Evolutionary conservation across 2,888 invertebrate genomes (phyloP), one percentile per base, ranked within the genome.

Genomic region (Rotaria macrura): DNA sequence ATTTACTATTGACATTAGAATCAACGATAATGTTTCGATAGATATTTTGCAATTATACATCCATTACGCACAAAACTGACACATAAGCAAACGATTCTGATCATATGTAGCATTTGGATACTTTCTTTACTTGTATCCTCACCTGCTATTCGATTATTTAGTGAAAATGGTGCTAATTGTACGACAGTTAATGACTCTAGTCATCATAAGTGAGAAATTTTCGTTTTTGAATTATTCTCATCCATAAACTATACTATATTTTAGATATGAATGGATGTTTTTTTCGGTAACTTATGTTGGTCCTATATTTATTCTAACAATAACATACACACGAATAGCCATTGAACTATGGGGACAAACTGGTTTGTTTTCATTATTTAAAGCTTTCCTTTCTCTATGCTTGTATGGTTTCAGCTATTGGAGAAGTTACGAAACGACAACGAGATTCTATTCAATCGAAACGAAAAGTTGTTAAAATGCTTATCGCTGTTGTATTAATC

Each of bases 401-500:
- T 29, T 29, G n/a, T 3, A 34, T 29, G 3, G n/a, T 14, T 65
- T 20, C 34, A 85, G 94, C 95, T 0, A 96, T 96, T 84, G 96
- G 96, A 0, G 96, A 96, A 90, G 93, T 94, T 84, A 95, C 95
- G 0, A 94, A 95, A 88, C 92, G 95, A 49, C 95, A 96, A 90
- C 93, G 93, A 84, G 95, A 95, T 89, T 93, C 95, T 0, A 94
- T 95, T 90, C 93, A 93, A 88, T 95, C 95, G 0, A 96, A 96
- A 91, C 92, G 96, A 90, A 93, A 96, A 93, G 95, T 97, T 85
- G 96, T 96, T 87, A 94, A 95, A 87, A 91, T 91, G 91, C 96
- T 97, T 95, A 95, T 97, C 88, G 95, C 96, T 2, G 96, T 97
- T 20, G 96, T 97, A 88, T 93, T 95, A 74, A 96, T 97, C 90